phyloP scores from a whole-genome alignment of 2,888 invertebrate species.

The Macrosoma leucophasiata region DNA sequence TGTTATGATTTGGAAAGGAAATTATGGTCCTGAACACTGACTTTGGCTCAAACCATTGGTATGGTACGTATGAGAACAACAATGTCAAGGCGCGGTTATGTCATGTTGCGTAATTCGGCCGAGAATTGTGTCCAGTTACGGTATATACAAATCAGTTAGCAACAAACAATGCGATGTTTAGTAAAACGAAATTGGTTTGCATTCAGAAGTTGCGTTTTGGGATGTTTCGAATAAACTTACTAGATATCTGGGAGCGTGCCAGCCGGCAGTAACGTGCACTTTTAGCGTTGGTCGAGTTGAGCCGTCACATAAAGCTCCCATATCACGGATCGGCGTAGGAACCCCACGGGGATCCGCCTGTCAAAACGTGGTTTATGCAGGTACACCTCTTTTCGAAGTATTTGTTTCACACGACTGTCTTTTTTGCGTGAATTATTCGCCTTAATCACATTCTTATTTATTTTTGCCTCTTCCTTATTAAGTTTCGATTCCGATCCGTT shows the following conservation, averaged over 20 bases:
- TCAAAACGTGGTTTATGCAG: slow-evolving; percentile 48
- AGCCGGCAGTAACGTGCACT: slow-evolving; percentile 15
- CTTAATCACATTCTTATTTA: slow-evolving; percentile 38
- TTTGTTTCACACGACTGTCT: slow-evolving; percentile 44
- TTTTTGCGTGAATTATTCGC: slow-evolving; percentile 44
- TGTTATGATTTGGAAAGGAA: too few species aligned
- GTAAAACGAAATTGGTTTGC: too few species aligned
- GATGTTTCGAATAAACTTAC: too few species aligned
- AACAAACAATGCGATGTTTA: not conserved
- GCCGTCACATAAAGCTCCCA: too few species aligned
- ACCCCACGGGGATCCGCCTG: slow-evolving; percentile 52
- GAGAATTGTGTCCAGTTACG: slow-evolving; percentile 17
- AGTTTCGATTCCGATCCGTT: slow-evolving; percentile 27
- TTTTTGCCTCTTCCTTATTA: slow-evolving; percentile 36
- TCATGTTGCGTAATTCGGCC: slow-evolving; percentile 41
- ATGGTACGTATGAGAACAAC: slow-evolving; percentile 52
- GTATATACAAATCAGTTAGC: slow-evolving; percentile 11
- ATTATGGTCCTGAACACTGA: too few species aligned
- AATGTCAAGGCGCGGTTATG: slow-evolving; percentile 62
- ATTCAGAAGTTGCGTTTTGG: too few species aligned
- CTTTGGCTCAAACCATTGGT: slow-evolving; percentile 48
- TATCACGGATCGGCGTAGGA: slow-evolving; percentile 36
- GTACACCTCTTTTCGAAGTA: slow-evolving; percentile 40
- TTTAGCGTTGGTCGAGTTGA: slow-evolving; percentile 17
- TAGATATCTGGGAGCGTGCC: slow-evolving; percentile 16